Percentiles rank a stretch among this genome's conserved stretches.
Conservation (phyloP, 2,888 invertebrate species). For the Kryphioiulus occultus region DNA sequence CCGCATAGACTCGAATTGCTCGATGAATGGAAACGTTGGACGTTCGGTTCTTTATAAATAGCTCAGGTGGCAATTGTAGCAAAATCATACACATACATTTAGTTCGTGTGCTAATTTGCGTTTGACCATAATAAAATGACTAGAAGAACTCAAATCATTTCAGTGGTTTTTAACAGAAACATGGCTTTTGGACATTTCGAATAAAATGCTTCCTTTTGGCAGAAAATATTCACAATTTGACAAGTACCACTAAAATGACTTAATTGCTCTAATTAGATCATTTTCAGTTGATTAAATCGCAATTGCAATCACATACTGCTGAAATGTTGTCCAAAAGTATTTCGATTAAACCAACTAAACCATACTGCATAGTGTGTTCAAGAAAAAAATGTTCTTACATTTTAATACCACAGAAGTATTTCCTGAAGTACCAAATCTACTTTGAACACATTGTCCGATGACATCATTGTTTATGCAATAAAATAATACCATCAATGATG, state of each 20-base stretch:
- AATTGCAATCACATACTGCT: not conserved
- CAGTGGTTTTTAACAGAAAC: not conserved
- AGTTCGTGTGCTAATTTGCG: not conserved
- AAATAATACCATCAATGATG: not conserved
- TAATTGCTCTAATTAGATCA: not conserved
- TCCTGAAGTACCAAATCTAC: conserved; percentile 4
- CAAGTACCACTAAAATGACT: not conserved
- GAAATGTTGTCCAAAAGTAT: not conserved
- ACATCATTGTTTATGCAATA: not conserved
- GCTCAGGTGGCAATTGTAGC: not conserved
- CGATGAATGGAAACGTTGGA: not conserved
- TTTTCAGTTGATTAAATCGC: not conserved
- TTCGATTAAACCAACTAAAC: not conserved
- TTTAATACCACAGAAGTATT: not conserved
- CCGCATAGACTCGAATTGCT: not conserved
- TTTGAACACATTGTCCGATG: not conserved
- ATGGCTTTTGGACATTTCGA: not conserved
- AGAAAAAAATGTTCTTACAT: not conserved
- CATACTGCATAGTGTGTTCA: not conserved
- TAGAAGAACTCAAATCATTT: not conserved
- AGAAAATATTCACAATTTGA: not conserved
- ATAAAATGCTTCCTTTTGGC: not conserved
- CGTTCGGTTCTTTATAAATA: not conserved
- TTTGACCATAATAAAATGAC: not conserved
- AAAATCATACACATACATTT: not conserved